These are phyloP conservation scores for Reticulitermes speratus DNA, from an alignment of 1,140 invertebrate genomes.

Conservation along the genomic window DNA sequence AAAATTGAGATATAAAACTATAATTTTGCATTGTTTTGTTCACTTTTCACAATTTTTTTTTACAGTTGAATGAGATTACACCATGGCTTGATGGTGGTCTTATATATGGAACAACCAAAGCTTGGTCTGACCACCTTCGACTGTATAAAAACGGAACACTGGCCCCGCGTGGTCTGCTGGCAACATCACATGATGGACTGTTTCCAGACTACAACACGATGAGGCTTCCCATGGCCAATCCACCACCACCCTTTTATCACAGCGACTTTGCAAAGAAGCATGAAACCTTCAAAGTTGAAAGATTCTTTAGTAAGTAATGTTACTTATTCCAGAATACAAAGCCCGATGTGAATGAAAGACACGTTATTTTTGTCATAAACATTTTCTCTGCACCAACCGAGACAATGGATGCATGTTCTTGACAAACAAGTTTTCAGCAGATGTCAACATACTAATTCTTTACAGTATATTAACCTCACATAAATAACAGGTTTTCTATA, in stretches of 20 bases:
- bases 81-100: conserved; percentile 61
- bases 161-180: conserved; percentile 48
- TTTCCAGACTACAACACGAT: conserved; percentile 56
- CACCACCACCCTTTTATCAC: conserved; percentile 57
- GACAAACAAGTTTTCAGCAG: too few relatives aligned
- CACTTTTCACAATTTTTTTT: conserved; percentile 26
- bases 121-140: conserved; percentile 57
- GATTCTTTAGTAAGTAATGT: conserved; percentile 57
- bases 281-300: conserved; percentile 48
- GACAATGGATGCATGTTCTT: too few relatives aligned
- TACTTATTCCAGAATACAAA: too few relatives aligned
- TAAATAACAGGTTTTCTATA: too few relatives aligned
- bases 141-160: conserved; percentile 51
- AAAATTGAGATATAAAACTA: too few relatives aligned
- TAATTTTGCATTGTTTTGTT: not conserved
- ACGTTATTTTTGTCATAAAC: too few relatives aligned
- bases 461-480: too few relatives aligned
- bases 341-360: too few relatives aligned
- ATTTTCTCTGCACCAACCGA: too few relatives aligned
- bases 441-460: too few relatives aligned
- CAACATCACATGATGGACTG: conserved; percentile 45
- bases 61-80: conserved; percentile 61
- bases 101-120: conserved; percentile 60
- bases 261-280: conserved; percentile 44
- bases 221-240: conserved; percentile 58